Evolutionary conservation across 2,113 vertebrate genomes (phyloP).

Genomic region (Melanocharis versteri): DNA sequence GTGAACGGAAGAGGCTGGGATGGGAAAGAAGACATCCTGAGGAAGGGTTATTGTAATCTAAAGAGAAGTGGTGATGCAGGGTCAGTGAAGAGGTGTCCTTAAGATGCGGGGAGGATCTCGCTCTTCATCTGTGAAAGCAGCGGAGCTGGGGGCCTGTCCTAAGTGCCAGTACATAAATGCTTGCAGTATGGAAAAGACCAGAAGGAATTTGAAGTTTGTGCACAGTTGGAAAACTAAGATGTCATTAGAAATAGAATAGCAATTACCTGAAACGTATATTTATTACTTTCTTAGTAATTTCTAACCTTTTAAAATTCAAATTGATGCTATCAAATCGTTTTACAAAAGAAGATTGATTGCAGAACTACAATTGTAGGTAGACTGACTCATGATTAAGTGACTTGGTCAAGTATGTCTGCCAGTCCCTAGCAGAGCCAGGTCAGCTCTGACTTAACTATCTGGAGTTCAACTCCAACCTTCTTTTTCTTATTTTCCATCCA

Average conservation of each 20-base stretch:
- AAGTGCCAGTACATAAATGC: background rate
- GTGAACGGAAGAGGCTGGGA: background rate
- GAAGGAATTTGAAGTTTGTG: background rate
- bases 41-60: background rate
- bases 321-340: background rate
- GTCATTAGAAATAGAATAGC: background rate
- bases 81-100: background rate
- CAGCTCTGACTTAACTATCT: background rate
- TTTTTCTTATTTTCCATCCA: background rate
- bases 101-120: background rate
- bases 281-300: background rate
- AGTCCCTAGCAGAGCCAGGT: background rate
- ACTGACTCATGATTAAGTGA: background rate
- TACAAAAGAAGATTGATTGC: background rate
- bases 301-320: background rate
- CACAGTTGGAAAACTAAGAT: background rate
- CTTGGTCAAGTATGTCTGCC: background rate
- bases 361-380: background rate
- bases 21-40: background rate
- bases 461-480: background rate
- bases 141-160: background rate
- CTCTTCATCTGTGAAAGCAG: background rate
- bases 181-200: background rate
- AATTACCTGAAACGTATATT: background rate
- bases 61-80: background rate